Evolutionary conservation across 2,113 vertebrate genomes (phyloP), one percentile per base, ranked within the genome.

Genomic region (Monopterus albus): DNA sequence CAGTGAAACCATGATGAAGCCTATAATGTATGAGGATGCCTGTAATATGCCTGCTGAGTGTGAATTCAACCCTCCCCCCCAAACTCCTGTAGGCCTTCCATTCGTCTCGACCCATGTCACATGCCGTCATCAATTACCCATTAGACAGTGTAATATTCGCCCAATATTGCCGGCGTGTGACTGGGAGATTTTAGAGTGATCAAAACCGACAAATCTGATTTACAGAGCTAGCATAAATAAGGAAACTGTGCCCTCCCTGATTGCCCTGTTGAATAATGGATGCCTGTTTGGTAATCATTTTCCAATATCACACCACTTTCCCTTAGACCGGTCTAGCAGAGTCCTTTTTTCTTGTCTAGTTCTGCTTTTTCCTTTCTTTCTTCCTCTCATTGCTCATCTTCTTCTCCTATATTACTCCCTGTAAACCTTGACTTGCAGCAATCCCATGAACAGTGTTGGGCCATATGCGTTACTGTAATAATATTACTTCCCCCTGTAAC

Each of bases 121-220:
- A 87, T 75, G 90, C 78, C 85, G 53, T 89, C 86, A 90, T 91
- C 87, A 91, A 91, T 93, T 92, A 91, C 85, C 91, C 89, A 85
- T 92, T 89, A 91, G 86, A 91, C 87, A 86, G 85, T 76, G 89
- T 87, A 91, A 91, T 92, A 90, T 91, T 91, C 85, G 65, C 59
- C 88, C 90, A 90, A 93, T 92, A 91, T 92, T 89, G 89, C 89
- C 74, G 14, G 51, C 31, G 72, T 86, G 91, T 88, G 90, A 91
- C 88, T 84, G 74, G 75, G 83, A 90, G 85, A 92, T 87, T 91
- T 91, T 85, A 87, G 81, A 87, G 82, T 91, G 91, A 94, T 94
- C 91, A 92, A 87, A 93, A 91, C 78, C 72, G 92, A 94, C 93
- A 92, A 93, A 93, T 93, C 86, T 81, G 91, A 93, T 94, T 93